Conservation (phyloP, 2,797 vertebrate genomes). For the Channallabes apus region DNA sequence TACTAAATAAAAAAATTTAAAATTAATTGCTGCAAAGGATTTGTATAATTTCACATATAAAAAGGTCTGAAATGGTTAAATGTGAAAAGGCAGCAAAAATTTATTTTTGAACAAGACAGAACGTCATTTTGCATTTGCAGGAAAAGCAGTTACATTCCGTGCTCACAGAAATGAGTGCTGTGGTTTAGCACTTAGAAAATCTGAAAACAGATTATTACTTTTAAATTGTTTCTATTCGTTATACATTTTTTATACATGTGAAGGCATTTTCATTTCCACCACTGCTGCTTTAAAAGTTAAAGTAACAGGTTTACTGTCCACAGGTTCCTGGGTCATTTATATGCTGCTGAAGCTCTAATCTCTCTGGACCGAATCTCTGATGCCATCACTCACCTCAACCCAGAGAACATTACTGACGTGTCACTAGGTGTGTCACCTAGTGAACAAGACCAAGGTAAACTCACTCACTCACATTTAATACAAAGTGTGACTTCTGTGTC, state of each 20-base stretch:
- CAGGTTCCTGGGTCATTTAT: constrained; percentile 96
- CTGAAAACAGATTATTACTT: background rate
- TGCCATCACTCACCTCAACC: constrained; percentile 94
- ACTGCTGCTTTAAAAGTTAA: background rate
- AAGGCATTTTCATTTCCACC: no score
- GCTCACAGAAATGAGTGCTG: background rate
- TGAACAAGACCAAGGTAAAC: constrained; percentile 93
- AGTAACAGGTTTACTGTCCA: constrained; percentile 12
- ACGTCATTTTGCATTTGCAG: background rate
- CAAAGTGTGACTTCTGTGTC: background rate
- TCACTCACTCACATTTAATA: background rate
- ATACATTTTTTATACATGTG: background rate
- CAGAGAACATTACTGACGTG: constrained; percentile 95
- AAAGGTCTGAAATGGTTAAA: background rate
- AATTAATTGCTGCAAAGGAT: background rate
- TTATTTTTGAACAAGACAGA: background rate
- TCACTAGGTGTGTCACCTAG: constrained; percentile 88
- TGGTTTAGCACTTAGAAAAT: background rate
- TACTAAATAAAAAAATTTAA: background rate
- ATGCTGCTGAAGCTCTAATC: constrained; percentile 97
- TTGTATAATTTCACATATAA: background rate
- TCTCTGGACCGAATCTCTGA: constrained; percentile 98
- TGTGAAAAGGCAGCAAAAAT: background rate
- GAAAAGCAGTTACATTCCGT: background rate
- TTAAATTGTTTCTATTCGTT: background rate